Percentiles rank a stretch among this genome's conserved stretches.
Conservation (phyloP, 1,140 invertebrate genomes). For the Kradibia gibbosae region DNA sequence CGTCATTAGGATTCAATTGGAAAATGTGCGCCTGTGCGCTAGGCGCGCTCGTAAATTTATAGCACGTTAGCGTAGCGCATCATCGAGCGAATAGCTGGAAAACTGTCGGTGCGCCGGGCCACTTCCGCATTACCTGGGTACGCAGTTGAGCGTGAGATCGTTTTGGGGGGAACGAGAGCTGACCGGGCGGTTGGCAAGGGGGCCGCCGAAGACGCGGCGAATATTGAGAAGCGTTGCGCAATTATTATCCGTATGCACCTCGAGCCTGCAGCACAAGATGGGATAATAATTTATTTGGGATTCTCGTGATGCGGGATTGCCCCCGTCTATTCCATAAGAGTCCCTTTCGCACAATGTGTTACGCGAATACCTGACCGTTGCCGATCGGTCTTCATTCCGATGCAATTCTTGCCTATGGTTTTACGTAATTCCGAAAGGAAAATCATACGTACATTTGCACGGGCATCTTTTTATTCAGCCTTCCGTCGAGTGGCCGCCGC, state of each 20-base stretch:
- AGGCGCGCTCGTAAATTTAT: background rate
- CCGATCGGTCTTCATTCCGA: background rate
- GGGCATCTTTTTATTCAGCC: background rate
- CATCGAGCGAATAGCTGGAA: background rate
- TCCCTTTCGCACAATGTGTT: conserved; percentile 14
- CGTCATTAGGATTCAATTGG: background rate
- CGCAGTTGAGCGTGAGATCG: conserved; percentile 1
- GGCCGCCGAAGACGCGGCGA: background rate
- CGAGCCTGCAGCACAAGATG: conserved; percentile 27
- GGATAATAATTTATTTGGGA: conserved; percentile 24
- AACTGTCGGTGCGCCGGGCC: background rate
- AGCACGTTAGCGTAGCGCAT: background rate
- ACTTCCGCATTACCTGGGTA: conserved; percentile 40
- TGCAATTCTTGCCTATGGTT: conserved; percentile 3
- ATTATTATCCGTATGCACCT: background rate
- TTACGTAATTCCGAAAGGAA: conserved; percentile 27
- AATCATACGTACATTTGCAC: background rate
- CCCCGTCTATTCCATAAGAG: background rate
- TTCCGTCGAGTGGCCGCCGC: background rate
- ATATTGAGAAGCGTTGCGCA: conserved; percentile 25
- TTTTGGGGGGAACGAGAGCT: too few relatives aligned
- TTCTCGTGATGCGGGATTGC: background rate
- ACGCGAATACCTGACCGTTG: background rate
- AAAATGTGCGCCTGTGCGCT: background rate
- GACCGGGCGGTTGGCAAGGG: background rate